These are phyloP conservation scores for Chydorus sphaericus DNA, from an alignment of 2,888 invertebrate genomes.

Conservation along the genomic window DNA sequence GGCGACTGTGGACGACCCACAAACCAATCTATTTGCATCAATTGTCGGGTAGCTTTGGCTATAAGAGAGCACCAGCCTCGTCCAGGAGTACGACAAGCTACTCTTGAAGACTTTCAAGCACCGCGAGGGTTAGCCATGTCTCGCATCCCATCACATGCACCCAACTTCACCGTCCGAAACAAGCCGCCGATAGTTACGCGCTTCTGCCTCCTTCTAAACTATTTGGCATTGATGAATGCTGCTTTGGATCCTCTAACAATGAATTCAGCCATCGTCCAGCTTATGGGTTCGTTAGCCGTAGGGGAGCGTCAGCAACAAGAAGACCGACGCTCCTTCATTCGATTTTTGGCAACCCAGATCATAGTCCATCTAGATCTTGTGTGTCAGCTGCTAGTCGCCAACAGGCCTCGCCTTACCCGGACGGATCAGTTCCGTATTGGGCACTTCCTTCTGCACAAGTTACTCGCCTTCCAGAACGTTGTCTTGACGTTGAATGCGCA, in stretches of 20 bases:
- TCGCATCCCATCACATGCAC: neutral
- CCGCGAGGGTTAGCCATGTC: neutral
- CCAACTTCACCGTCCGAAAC: neutral
- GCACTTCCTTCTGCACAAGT: constrained; percentile 6
- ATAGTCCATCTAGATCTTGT: constrained; percentile 1
- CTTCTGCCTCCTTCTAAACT: neutral
- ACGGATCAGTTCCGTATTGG: constrained; percentile 7
- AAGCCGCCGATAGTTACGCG: constrained; percentile 1
- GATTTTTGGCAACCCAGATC: neutral
- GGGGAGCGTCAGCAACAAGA: neutral
- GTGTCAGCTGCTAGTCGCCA: neutral
- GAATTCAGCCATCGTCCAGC: neutral
- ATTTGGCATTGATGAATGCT: neutral
- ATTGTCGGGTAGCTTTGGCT: neutral
- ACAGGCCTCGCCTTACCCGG: neutral
- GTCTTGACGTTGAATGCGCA: neutral
- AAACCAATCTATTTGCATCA: neutral
- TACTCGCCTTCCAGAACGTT: neutral
- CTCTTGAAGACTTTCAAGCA: neutral
- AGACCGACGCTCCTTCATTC: neutral
- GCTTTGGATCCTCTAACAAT: neutral
- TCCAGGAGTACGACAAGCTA: neutral
- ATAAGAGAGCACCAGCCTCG: neutral
- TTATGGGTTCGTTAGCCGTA: neutral
- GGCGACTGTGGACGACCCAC: constrained; percentile 5